Evolutionary conservation across 2,888 invertebrate genomes (phyloP).

Genomic region (Tridacna crocea): DNA sequence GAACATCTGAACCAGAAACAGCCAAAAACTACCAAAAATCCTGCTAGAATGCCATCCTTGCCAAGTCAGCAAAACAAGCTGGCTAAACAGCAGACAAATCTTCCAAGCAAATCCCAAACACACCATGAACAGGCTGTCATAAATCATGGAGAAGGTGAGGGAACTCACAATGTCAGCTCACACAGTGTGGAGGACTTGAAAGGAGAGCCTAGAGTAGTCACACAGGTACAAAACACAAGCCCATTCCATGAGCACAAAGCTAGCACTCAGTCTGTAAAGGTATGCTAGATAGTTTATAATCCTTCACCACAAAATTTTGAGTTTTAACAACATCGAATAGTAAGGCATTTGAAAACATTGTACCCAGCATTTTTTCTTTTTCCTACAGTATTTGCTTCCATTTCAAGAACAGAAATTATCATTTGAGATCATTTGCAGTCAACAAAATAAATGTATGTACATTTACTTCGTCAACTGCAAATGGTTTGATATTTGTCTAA

Average conservation of each 20-base stretch:
- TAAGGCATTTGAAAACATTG: neutral
- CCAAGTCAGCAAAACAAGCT: neutral
- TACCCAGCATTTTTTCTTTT: neutral
- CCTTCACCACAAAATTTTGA: too few relatives aligned
- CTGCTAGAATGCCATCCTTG: neutral
- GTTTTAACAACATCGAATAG: too few relatives aligned
- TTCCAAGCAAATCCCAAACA: neutral
- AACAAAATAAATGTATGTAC: too few relatives aligned
- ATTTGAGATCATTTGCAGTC: too few relatives aligned
- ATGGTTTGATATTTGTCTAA: too few relatives aligned
- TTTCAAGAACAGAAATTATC: too few relatives aligned
- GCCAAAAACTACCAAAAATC: neutral
- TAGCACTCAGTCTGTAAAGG: neutral
- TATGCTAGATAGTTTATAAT: neutral
- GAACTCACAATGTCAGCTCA: constrained; percentile 38
- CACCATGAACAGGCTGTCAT: neutral
- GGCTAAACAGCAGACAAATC: neutral
- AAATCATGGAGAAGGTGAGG: neutral
- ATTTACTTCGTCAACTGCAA: too few relatives aligned
- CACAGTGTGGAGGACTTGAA: constrained; percentile 40
- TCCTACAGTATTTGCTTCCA: neutral
- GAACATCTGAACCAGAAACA: constrained; percentile 45
- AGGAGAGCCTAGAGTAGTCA: constrained; percentile 49
- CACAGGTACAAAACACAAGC: constrained; percentile 66
- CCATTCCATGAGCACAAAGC: constrained; percentile 32